Conservation (phyloP, 2,113 vertebrate species). For the Parus major region DNA sequence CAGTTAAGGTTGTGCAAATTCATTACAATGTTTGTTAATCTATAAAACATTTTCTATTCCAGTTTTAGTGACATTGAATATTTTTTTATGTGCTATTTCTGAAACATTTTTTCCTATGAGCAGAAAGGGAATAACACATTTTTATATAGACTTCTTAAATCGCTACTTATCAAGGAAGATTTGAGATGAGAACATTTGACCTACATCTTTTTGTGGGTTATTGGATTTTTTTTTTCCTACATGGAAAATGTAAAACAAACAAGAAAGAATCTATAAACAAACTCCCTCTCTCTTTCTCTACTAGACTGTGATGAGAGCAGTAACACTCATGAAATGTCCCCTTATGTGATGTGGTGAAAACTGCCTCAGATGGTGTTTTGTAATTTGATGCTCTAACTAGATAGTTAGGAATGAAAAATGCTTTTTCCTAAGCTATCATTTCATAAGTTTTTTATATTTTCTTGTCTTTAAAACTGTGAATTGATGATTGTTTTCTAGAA, state of each 20-base stretch:
- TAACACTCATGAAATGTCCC: slow-evolving; percentile 56
- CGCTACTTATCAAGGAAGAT: slow-evolving; percentile 65
- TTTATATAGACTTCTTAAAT: slow-evolving; percentile 72
- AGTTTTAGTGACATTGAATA: slow-evolving; percentile 80
- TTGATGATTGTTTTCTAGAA: not conserved
- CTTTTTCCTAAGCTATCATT: slow-evolving; percentile 28
- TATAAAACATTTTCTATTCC: slow-evolving; percentile 88
- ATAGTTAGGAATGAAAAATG: slow-evolving; percentile 65
- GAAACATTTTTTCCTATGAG: slow-evolving; percentile 75
- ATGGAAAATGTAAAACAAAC: slow-evolving; percentile 67
- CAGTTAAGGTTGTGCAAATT: slow-evolving; percentile 88
- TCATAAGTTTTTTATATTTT: slow-evolving; percentile 44
- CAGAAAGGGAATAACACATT: slow-evolving; percentile 65
- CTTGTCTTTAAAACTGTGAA: not conserved
- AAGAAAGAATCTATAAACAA: slow-evolving; percentile 66
- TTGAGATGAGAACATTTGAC: slow-evolving; percentile 62
- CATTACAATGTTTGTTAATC: slow-evolving; percentile 91
- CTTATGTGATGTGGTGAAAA: slow-evolving; percentile 33
- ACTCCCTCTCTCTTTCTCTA: slow-evolving; percentile 45
- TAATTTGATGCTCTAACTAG: slow-evolving; percentile 63
- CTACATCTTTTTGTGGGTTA: slow-evolving; percentile 63
- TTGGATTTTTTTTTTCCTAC: slow-evolving; percentile 57
- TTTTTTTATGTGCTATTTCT: slow-evolving; percentile 78
- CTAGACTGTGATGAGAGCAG: slow-evolving; percentile 53
- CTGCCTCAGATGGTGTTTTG: slow-evolving; percentile 57